Evolutionary conservation across 2,113 vertebrate species (phyloP).

Genomic region (Bambusicola thoracicus): DNA sequence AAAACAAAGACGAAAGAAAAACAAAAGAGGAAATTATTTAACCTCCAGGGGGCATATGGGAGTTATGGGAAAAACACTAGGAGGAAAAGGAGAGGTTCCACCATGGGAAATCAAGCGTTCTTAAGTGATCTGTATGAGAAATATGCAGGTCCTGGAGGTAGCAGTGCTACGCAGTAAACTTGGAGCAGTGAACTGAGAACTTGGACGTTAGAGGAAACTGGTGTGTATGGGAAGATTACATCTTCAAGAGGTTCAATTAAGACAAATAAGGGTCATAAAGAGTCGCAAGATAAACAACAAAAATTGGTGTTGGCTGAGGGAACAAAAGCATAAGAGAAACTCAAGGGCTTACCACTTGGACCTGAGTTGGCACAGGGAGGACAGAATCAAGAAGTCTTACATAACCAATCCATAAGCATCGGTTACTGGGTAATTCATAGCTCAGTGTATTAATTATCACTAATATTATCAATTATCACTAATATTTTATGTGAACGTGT

Average conservation of each 20-base stretch:
- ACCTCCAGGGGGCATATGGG: constrained; percentile 59
- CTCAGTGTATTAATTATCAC: not conserved
- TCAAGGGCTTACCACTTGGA: not conserved
- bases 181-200: not conserved
- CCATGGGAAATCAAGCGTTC: fast-evolving
- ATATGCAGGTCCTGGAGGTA: not conserved
- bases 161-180: not conserved
- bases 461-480: not conserved
- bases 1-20: not conserved
- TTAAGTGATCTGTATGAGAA: not conserved
- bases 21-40: not conserved
- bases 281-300: not conserved
- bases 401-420: not conserved
- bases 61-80: not conserved
- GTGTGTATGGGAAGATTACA: not conserved
- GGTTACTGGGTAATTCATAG: not conserved
- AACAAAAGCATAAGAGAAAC: not conserved
- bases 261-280: not conserved
- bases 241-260: not conserved
- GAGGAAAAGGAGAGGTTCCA: not conserved
- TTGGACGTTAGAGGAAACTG: fast-evolving
- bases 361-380: not conserved
- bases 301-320: not conserved
- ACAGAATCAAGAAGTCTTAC: not conserved
- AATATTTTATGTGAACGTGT: not conserved